Evolutionary conservation across 2,797 vertebrate species (phyloP).

Genomic region (Anguilla marmorata): DNA sequence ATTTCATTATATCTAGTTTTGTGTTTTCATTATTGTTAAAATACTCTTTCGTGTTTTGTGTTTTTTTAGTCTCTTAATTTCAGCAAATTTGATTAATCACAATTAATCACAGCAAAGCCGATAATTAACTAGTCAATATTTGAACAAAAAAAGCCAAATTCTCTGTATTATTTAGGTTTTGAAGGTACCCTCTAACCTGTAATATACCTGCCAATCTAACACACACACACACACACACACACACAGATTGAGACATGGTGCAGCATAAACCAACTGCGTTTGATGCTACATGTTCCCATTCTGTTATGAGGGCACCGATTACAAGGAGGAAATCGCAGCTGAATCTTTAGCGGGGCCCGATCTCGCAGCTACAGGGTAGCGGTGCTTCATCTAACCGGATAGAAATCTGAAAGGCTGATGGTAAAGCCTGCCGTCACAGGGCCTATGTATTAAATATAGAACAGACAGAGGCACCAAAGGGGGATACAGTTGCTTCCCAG

Average conservation of each 20-base stretch:
- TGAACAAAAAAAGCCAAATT: no score
- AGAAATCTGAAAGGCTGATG: constrained; percentile 24
- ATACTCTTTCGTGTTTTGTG: no score
- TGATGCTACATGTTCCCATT: background rate
- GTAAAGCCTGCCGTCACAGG: constrained; percentile 80
- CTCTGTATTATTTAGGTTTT: no score
- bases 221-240: background rate
- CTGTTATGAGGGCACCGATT: background rate
- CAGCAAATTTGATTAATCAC: no score
- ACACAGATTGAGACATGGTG: background rate
- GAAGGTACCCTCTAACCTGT: no score
- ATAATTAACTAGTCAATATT: no score
- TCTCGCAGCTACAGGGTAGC: background rate
- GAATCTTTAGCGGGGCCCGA: background rate
- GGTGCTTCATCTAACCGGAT: background rate
- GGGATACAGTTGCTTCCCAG: constrained; percentile 72
- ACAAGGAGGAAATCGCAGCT: background rate
- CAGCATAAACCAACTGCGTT: background rate
- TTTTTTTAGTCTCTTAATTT: no score
- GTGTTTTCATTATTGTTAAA: no score
- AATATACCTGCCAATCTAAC: no score
- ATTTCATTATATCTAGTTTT: no score
- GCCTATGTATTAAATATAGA: constrained; percentile 82
- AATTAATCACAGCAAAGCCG: no score
- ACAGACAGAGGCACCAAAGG: constrained; percentile 69